phyloP scores from a whole-genome alignment of 1,140 invertebrate species.

The Brachionus rotundiformis region DNA sequence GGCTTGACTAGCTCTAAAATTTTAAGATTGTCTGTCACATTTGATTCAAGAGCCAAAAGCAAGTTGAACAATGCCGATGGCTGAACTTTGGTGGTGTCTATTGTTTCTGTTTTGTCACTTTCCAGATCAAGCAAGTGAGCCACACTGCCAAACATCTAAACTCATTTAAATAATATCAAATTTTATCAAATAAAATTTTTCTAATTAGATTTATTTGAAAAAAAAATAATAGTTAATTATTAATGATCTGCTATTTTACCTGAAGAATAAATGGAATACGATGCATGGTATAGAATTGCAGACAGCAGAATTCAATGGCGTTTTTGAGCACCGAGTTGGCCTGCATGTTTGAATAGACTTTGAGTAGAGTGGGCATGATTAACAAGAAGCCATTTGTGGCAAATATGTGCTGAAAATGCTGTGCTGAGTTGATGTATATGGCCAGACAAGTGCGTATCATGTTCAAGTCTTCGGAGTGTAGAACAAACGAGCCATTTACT shows the following conservation, averaged over 20 bases:
- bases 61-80: conserved; percentile 85
- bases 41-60: conserved; percentile 82
- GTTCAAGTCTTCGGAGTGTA: conserved; percentile 92
- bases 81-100: conserved; percentile 80
- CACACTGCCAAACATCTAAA: conserved; percentile 95
- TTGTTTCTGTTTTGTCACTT: conserved; percentile 67
- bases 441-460: conserved; percentile 92
- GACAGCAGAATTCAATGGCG: conserved; percentile 94
- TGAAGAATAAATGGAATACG: conserved; percentile 91
- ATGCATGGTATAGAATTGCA: conserved; percentile 97
- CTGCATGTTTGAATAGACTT: conserved; percentile 95
- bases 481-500: conserved; percentile 89
- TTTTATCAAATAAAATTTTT: not conserved
- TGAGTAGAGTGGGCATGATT: conserved; percentile 93
- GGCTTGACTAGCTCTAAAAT: conserved; percentile 82
- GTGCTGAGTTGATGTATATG: conserved; percentile 93
- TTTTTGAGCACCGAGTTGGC: conserved; percentile 86
- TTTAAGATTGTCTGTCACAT: conserved; percentile 87
- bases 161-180: too few species aligned
- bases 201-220: not conserved
- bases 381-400: conserved; percentile 93
- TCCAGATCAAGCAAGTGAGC: conserved; percentile 83
- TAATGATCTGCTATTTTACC: conserved; percentile 56
- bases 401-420: conserved; percentile 98
- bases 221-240: too few species aligned